Percentiles rank a stretch among this genome's conserved stretches.
Evolutionary conservation across 2,888 invertebrate species (phyloP).

Genomic region (Sarcophaga subvicina): DNA sequence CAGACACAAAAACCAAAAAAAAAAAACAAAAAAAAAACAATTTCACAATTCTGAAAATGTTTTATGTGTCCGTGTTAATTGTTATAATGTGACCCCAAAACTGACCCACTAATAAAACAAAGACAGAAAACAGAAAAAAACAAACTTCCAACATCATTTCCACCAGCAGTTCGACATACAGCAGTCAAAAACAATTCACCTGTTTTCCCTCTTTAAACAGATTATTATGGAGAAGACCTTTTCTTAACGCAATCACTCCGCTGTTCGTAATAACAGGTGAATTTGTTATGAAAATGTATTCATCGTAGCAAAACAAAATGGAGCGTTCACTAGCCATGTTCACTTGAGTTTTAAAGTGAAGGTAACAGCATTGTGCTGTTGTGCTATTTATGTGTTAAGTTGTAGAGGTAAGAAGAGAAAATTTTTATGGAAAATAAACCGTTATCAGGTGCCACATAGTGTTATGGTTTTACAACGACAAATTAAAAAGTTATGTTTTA

Average conservation of each 20-base stretch:
- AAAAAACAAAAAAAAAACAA: constrained; percentile 10
- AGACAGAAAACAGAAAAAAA: constrained; percentile 20
- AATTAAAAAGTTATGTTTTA: too few relatives aligned
- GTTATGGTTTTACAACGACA: too few relatives aligned
- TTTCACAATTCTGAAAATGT: constrained; percentile 67
- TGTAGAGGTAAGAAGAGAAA: too few relatives aligned
- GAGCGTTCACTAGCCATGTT: neutral
- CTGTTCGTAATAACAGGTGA: constrained; percentile 63
- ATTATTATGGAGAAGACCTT: constrained; percentile 24
- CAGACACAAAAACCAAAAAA: neutral
- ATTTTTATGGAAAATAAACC: too few relatives aligned
- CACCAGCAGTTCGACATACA: neutral
- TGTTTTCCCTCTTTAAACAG: constrained; percentile 51
- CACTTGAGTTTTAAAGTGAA: neutral
- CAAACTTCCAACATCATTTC: neutral
- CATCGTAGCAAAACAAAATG: neutral
- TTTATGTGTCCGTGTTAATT: constrained; percentile 68
- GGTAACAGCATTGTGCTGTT: constrained; percentile 10
- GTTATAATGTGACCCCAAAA: constrained; percentile 64
- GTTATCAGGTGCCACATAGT: too few relatives aligned
- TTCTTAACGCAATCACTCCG: constrained; percentile 53
- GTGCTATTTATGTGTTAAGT: too few relatives aligned
- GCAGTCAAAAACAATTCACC: constrained; percentile 53
- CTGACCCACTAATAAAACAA: constrained; percentile 59
- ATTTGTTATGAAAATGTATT: constrained; percentile 48